These are phyloP conservation scores for Hirtodrosophila confusa DNA, from an alignment of 2,888 invertebrate genomes.

Conservation along the genomic window DNA sequence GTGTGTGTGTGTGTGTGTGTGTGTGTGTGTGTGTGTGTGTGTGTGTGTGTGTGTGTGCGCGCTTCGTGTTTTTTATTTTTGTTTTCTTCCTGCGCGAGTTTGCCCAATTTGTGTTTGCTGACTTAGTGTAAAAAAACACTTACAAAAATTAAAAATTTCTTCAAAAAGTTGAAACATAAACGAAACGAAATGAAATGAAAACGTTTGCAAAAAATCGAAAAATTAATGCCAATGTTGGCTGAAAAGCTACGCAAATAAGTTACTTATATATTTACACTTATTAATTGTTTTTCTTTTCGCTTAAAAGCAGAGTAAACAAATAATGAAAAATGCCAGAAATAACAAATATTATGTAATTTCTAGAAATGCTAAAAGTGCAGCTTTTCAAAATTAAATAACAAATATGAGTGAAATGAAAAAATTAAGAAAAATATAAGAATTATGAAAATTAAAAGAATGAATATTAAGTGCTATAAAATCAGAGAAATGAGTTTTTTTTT, in stretches of 20 bases:
- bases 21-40: constrained; percentile 18
- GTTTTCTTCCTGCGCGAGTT: constrained; percentile 10
- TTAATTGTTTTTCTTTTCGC: not conserved
- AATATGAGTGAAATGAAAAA: constrained; percentile 1
- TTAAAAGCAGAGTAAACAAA: constrained; percentile 27
- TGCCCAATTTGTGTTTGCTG: constrained; percentile 18
- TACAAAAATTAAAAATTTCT: constrained; percentile 9
- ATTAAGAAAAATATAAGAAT: not conserved
- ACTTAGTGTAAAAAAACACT: not conserved
- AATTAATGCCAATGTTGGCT: too few relatives aligned
- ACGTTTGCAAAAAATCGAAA: constrained; percentile 24
- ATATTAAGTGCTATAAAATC: too few relatives aligned
- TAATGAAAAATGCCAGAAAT: constrained; percentile 7
- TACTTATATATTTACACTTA: not conserved
- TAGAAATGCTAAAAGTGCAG: too few relatives aligned
- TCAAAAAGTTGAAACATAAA: too few relatives aligned
- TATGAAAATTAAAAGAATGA: not conserved
- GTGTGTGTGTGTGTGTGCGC: constrained; percentile 7
- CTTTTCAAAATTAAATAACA: constrained; percentile 3
- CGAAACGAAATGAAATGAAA: too few relatives aligned
- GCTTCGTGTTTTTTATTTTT: constrained; percentile 1
- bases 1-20: not conserved
- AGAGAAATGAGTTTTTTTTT: too few relatives aligned
- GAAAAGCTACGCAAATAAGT: not conserved
- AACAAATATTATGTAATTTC: constrained; percentile 40